Percentiles rank a stretch among this genome's conserved stretches.
Evolutionary conservation across 2,113 vertebrate species (phyloP).

Genomic region (Ptychochromis oligacanthus): DNA sequence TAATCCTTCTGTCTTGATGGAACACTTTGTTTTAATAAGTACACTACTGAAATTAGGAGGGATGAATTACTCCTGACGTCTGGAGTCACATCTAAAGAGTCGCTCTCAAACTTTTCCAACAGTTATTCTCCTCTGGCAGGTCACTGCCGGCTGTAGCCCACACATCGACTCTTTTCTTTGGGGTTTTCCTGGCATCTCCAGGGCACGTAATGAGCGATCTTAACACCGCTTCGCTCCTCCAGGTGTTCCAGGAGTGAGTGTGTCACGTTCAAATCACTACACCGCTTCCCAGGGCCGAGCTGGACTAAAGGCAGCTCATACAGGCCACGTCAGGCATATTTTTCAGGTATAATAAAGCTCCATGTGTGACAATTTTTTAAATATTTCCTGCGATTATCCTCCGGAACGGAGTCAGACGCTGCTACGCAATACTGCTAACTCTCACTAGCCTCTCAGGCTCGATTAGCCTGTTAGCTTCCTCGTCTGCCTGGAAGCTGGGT

Average conservation of each 20-base stretch:
- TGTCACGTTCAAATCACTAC: not conserved
- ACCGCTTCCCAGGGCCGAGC: rapidly evolving
- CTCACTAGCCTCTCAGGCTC: constrained; percentile 34
- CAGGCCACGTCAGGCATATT: not conserved
- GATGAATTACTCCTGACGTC: rapidly evolving
- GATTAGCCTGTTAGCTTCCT: constrained; percentile 60
- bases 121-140: not conserved
- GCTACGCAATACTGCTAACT: constrained; percentile 64
- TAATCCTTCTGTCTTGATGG: not conserved
- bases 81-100: not conserved
- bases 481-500: not conserved
- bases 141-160: not conserved
- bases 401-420: constrained; percentile 1
- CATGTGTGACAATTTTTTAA: not conserved
- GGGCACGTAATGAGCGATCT: not conserved
- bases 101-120: not conserved
- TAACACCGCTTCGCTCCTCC: not conserved
- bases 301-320: not conserved
- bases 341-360: not conserved
- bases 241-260: not conserved
- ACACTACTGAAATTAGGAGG: rapidly evolving
- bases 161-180: not conserved
- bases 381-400: not conserved
- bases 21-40: not conserved
- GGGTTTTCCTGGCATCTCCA: not conserved